A percentile compares a stretch with the other conserved stretches of the same genome.
Evolutionary conservation across 2,113 vertebrate genomes (phyloP).

Genomic region (Hippotragus niger): DNA sequence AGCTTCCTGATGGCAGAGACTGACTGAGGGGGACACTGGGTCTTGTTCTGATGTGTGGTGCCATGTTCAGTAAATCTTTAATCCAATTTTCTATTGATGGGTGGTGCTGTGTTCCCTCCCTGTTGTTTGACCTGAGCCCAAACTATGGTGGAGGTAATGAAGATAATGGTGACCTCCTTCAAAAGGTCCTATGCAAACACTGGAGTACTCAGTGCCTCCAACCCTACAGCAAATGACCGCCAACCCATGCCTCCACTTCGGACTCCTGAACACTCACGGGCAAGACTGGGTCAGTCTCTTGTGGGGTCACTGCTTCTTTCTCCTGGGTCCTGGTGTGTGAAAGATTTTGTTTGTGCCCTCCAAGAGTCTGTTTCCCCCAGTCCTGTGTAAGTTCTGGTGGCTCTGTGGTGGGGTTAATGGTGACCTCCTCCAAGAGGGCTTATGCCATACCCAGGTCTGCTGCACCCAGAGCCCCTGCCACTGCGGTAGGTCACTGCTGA

Average conservation of each 20-base stretch:
- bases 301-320: background rate
- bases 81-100: background rate
- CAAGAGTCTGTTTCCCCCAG: background rate
- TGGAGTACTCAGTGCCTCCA: background rate
- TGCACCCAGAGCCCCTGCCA: background rate
- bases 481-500: background rate
- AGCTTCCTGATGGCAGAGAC: background rate
- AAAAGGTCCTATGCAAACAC: background rate
- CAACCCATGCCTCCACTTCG: background rate
- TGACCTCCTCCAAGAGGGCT: background rate
- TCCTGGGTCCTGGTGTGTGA: background rate
- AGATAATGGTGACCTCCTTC: background rate
- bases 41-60: background rate
- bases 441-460: background rate
- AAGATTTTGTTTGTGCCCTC: background rate
- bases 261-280: background rate
- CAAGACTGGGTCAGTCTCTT: background rate
- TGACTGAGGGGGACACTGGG: background rate
- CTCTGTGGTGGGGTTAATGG: background rate
- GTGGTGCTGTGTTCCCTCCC: background rate
- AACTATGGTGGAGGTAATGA: background rate
- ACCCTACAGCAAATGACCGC: accelerated
- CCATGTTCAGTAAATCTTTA: background rate
- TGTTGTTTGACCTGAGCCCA: background rate
- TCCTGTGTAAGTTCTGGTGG: background rate